Evolutionary conservation across 2,113 vertebrate species (phyloP), one percentile per base, ranked within the genome.

Genomic region (human): DNA sequence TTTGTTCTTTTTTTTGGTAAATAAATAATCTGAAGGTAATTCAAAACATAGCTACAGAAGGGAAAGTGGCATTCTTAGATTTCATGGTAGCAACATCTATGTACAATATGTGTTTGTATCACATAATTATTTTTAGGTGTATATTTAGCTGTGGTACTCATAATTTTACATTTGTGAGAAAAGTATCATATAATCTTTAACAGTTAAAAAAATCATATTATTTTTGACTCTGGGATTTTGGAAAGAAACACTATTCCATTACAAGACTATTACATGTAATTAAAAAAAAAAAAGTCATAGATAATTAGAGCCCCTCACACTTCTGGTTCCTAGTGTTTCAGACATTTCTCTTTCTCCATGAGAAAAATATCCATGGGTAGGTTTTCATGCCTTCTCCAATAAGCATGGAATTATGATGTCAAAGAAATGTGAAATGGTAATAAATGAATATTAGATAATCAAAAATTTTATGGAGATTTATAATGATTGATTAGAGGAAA

Each of bases 161-260:
- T 96, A 35, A 88, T 89, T 94, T 85, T 25, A 85, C 4, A 87
- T 87, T 78, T 85, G 9, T 81, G 9, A 55, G 66, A 93, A 38
- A 92, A 94, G 4, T 76, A 13, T 52, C 20, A 70, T 59, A 43
- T 50, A 59, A 81, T 85, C 30, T 89, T 95, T n/a, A 89, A 70
- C 17, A 89, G 59, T 93, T 88, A 91, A 88, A 83, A 87, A n/a
- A 57, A 85, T 79, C 48, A 61, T 6, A 8, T 68, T 68, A 8
- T 64, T 96, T 75, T 93, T n/a, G 59, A 75, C 52, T 68, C 40
- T 80, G 48, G 76, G 48, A 64, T 50, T 96, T 95, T 96, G 35
- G 32, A 90, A 81, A 43, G 18, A 96, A 78, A 87, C 35, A 23
- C 30, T 82, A 81, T 76, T 32, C 25, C 11, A 61, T 86, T 38